Evolutionary conservation across 2,113 vertebrate species (phyloP), one percentile per base, ranked within the genome.

Genomic region (Alces alces): DNA sequence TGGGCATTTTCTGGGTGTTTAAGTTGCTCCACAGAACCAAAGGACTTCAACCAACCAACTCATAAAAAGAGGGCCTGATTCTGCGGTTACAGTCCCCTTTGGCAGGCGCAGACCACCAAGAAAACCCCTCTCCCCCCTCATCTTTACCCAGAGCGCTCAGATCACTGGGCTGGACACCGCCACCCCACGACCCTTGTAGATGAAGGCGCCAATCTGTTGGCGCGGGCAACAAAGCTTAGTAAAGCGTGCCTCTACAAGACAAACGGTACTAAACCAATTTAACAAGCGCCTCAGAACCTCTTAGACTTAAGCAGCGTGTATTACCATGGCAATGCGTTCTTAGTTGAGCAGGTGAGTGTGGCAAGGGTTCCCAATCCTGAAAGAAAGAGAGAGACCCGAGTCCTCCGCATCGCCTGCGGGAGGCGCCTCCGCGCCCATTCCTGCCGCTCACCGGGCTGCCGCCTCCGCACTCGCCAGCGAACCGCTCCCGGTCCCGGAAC

Each of bases 251-350:
- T 54, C 84, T 30, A 19, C 1, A 19, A 23, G 33, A 64, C 85
- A 15, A 30, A 70, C 25, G 0, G 58, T 25, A 23, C 5, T 12
- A 5, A 45, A 27, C 8, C 7, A 33, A 57, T 14, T 47, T 21
- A 23, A 60, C 11, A 33, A 45, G 80, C 33, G 39, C 89, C 89
- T 25, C 36, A 19, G 55, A 25, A 87, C 21, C 45, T 55, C 47
- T 39, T 17, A 19, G 2, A 30, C 57, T 93, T 12, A 13, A 45
- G 61, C 66, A 70, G 93, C 54, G 25, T 66, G n/a, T 21, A 91
- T 98, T 98, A 98, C 98, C 99, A 98, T 98, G 91, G 64, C 25
- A 14, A 30, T 79, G 78, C 86, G 91, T 91, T 91, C 2, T 33
- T 58, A 92, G 84, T 21, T 4, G 93, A 66, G 66, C 0, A 0